These are phyloP conservation scores for Epinephelus awoara DNA, from an alignment of 2,797 vertebrate genomes.

Conservation along the genomic window DNA sequence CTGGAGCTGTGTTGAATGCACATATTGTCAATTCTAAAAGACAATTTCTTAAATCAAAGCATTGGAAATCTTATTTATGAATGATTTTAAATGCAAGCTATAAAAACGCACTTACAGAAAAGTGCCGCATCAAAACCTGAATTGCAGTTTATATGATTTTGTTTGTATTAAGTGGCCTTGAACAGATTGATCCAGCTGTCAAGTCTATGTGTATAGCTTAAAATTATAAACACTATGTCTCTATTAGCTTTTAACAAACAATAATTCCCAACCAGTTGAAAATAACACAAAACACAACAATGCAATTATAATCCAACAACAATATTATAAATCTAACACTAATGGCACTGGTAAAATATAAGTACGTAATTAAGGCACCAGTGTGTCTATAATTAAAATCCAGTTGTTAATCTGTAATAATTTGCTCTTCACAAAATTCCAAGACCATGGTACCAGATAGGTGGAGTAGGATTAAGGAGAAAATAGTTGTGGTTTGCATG, in stretches of 20 bases:
- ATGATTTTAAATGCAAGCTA: neutral
- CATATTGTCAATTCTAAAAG: slow-evolving; percentile 1
- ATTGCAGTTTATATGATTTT: no score
- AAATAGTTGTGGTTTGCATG: neutral
- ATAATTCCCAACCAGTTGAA: neutral
- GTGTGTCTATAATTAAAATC: no score
- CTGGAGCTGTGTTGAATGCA: neutral
- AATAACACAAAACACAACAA: neutral
- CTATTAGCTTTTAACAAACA: no score
- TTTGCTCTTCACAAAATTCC: neutral
- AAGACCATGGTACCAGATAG: neutral
- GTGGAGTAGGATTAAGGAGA: neutral
- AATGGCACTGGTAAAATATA: neutral
- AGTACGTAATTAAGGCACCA: no score
- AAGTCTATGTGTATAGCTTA: no score
- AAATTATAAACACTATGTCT: no score
- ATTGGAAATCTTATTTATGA: neutral
- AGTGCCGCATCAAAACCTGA: no score
- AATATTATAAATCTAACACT: neutral
- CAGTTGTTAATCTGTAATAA: no score
- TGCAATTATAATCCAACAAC: neutral
- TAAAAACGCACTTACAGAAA: neutral
- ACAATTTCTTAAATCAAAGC: neutral
- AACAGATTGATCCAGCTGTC: no score
- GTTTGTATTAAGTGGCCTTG: no score